Base-by-base conservation (phyloP, 2,113 vertebrate genomes). In the Phocoena phocoena region DNA sequence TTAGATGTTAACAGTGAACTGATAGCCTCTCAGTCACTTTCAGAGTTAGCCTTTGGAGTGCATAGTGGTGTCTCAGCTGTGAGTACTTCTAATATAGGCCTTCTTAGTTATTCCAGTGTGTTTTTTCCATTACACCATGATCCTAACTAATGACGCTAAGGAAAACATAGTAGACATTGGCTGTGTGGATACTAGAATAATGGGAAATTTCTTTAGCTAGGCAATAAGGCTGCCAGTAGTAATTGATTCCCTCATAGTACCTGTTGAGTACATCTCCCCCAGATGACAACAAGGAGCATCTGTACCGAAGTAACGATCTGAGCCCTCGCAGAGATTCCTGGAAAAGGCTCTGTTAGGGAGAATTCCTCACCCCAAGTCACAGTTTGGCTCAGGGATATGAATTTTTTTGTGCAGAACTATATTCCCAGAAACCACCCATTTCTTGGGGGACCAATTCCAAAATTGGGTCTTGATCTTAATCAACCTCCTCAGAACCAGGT, bases 1-100 rank as follows among this genome's bases (percentile, higher is more conserved):
- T 71, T 82, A 31, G 28, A 74, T 86, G 95, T 96, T 91, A 90
- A 90, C 47, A 88, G 50, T 31, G 60, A 92, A 23, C 84, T 83
- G 28, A 47, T 12, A 60, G 20, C 25, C 41, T 92, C 63, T 95
- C 36, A 6, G 33, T 93, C 47, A 26, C 60, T 94, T 87, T 88
- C 65, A 73, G 0, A 80, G 23, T 92, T 70, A 58, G 38, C 6
- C 58, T 90, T 93, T 82, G 38, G 36, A 71, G 62, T n/a, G 38
- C 28, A 25, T 23, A 21, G 12, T 53, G 9, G 8, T 26, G 14
- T 76, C n/a, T 71, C 47, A 93, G 31, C 81, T n/a, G 31, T 92
- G 38, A 96, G 15, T 63, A 44, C 41, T 93, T 92, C 65, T 87
- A 47, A 83, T 83, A 41, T n/a, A 80, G 20, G 33, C 15, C 25